phyloP scores from a whole-genome alignment of 2,797 vertebrate genomes.

The Ambastaia sidthimunki region DNA sequence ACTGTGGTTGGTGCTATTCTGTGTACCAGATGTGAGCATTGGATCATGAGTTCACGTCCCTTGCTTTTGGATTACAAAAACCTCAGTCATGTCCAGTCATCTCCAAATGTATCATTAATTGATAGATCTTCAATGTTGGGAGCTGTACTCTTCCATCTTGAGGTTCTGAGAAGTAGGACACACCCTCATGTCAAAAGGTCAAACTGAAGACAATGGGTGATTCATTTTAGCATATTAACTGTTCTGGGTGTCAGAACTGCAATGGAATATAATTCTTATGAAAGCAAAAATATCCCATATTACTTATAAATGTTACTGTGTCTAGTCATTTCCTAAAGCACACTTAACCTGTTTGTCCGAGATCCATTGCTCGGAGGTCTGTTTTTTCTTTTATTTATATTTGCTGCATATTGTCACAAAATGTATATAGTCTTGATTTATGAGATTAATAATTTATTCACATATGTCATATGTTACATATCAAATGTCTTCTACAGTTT shows the following conservation, averaged over 20 bases:
- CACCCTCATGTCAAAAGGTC: conserved; percentile 2
- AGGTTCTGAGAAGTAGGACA: conserved; percentile 22
- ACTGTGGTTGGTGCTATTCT: background rate
- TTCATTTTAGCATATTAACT: background rate
- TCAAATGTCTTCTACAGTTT: no score
- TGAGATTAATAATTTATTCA: no score
- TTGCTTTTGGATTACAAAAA: conserved; percentile 45
- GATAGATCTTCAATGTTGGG: no score
- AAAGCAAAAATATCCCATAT: background rate
- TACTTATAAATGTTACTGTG: background rate
- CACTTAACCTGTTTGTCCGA: background rate
- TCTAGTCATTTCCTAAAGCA: background rate
- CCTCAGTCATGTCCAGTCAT: conserved; percentile 50
- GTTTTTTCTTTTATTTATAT: no score
- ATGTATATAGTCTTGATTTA: no score
- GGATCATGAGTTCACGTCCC: no score
- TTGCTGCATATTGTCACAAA: no score
- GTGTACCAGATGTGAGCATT: background rate
- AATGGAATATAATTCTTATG: background rate
- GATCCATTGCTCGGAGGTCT: background rate
- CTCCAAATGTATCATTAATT: conserved; percentile 30
- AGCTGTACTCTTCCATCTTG: background rate
- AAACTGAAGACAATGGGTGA: conserved; percentile 14
- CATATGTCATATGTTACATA: no score
- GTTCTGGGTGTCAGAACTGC: background rate